phyloP scores from a whole-genome alignment of 2,797 vertebrate genomes.

The Phrynocephalus vlangalii region DNA sequence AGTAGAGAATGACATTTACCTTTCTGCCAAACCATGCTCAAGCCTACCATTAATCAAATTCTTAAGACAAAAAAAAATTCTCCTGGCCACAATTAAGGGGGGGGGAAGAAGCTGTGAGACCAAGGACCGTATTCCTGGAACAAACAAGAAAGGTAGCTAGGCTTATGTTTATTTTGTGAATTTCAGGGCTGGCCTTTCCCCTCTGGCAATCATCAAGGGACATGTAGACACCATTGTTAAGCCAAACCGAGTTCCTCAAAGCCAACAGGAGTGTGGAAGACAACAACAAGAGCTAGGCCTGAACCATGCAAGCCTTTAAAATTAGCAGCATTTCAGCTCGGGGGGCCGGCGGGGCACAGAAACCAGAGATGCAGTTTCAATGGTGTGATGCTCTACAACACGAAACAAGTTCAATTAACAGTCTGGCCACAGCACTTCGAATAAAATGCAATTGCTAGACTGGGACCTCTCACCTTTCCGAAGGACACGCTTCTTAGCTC shows the following conservation, averaged over 20 bases:
- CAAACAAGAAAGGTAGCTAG: neutral
- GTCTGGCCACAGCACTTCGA: neutral
- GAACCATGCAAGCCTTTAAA: neutral
- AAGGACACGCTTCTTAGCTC: constrained; percentile 96
- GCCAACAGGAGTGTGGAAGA: neutral
- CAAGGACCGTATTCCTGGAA: too few relatives aligned
- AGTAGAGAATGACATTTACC: neutral
- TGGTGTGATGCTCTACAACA: too few relatives aligned
- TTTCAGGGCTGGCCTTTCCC: neutral
- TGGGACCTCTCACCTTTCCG: constrained; percentile 88
- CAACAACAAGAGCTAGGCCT: neutral
- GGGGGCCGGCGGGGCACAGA: neutral
- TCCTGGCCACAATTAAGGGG: neutral
- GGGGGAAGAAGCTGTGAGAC: neutral
- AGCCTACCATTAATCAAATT: constrained; percentile 7
- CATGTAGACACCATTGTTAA: neutral
- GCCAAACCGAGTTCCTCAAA: neutral
- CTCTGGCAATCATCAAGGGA: neutral
- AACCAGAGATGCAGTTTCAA: neutral
- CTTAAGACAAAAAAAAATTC: neutral
- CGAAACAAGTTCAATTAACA: neutral
- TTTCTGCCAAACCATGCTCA: constrained; percentile 29
- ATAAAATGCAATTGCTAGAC: neutral
- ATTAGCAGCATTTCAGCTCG: neutral
- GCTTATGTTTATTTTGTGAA: too few relatives aligned